Conservation (phyloP, 1,140 invertebrate genomes). For the Zeugodacus cucurbitae region DNA sequence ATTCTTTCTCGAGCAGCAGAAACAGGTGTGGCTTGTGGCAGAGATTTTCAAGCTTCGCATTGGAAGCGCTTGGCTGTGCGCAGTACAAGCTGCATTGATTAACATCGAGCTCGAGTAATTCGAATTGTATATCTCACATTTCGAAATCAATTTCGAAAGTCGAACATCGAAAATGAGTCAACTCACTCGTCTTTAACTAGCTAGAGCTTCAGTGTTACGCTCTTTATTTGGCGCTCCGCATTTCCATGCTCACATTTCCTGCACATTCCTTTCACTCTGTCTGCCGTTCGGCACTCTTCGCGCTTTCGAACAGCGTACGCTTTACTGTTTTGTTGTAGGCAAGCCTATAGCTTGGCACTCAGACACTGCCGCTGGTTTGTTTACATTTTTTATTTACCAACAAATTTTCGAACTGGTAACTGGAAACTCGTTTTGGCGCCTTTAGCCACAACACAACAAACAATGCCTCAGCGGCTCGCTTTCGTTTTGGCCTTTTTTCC, state of each 20-base stretch:
- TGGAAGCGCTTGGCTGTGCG: background rate
- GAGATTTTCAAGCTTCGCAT: background rate
- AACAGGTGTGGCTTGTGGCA: background rate
- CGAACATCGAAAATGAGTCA: background rate
- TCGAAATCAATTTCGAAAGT: background rate
- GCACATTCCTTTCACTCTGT: background rate
- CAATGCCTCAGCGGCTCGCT: background rate
- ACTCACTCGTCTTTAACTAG: too few species aligned
- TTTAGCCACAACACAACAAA: background rate
- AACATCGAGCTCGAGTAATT: background rate
- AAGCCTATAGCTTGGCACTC: background rate
- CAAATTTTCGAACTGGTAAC: background rate
- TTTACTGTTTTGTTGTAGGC: background rate
- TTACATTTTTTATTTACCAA: slow-evolving; percentile 35
- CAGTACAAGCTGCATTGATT: background rate
- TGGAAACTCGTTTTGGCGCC: slow-evolving; percentile 3
- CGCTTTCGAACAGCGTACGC: background rate
- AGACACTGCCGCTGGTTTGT: background rate
- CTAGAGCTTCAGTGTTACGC: background rate
- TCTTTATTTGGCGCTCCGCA: background rate
- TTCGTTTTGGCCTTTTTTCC: background rate
- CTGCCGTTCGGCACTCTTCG: too few species aligned
- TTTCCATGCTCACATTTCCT: background rate
- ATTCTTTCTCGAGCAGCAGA: background rate
- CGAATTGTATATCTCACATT: background rate